Percentiles rank a stretch among this genome's conserved stretches.
These are phyloP conservation scores for Girardinichthys multiradiatus DNA, from an alignment of 2,113 vertebrate species.

Conservation along the genomic window DNA sequence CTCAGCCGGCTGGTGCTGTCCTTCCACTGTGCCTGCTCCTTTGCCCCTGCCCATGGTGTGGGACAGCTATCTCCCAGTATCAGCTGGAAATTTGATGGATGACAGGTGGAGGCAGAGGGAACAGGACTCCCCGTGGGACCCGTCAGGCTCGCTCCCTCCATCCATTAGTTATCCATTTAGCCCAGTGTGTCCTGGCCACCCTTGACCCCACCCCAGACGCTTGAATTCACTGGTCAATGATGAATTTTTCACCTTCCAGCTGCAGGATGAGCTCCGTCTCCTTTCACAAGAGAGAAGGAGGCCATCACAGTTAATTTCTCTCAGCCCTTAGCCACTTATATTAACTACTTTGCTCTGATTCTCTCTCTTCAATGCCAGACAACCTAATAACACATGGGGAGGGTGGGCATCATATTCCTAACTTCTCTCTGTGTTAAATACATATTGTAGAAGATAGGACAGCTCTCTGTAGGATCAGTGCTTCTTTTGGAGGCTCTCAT, in stretches of 20 bases:
- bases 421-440: conserved; percentile 32
- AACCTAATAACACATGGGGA: conserved; percentile 45
- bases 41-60: conserved; percentile 33
- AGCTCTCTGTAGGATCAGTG: conserved; percentile 11
- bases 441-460: conserved; percentile 21
- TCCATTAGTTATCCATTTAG: conserved; percentile 80
- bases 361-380: conserved; percentile 45
- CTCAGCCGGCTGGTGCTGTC: conserved; percentile 31
- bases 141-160: conserved; percentile 71
- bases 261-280: conserved; percentile 44
- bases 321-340: conserved; percentile 59
- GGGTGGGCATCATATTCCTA: conserved; percentile 52
- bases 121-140: conserved; percentile 74
- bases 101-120: conserved; percentile 63
- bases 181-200: conserved; percentile 69
- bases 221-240: conserved; percentile 50
- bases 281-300: conserved; percentile 50
- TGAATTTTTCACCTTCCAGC: conserved; percentile 58
- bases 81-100: conserved; percentile 76
- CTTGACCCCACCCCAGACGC: conserved; percentile 20
- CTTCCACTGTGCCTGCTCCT: conserved; percentile 23
- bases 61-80: conserved; percentile 76
- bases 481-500: conserved; percentile 12
- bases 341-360: conserved; percentile 48
- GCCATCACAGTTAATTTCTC: conserved; percentile 59